phyloP scores from a whole-genome alignment of 2,888 invertebrate species.

The Cryptus viduatorius region DNA sequence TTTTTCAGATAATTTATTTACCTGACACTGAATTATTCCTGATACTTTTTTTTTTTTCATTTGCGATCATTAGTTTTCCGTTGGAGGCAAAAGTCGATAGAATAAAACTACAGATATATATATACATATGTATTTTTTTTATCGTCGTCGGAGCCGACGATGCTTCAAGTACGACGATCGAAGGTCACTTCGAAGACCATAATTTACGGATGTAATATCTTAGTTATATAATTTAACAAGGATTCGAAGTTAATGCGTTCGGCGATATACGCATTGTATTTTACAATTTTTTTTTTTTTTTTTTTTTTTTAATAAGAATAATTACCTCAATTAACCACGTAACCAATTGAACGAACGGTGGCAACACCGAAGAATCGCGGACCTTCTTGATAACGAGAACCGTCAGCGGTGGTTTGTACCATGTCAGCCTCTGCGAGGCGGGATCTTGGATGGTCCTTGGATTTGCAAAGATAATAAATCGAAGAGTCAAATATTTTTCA shows the following conservation, averaged over 20 bases:
- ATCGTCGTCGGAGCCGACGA: background rate
- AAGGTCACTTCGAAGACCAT: background rate
- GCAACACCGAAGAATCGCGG: conserved; percentile 94
- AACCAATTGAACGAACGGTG: conserved; percentile 96
- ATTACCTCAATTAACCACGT: conserved; percentile 96
- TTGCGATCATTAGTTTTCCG: background rate
- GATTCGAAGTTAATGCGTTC: conserved; percentile 44
- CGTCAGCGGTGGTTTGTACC: conserved; percentile 98
- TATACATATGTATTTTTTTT: background rate
- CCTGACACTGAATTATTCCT: background rate
- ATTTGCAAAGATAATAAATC: conserved; percentile 74
- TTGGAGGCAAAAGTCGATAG: background rate
- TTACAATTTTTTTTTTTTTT: conserved; percentile 29
- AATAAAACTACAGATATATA: background rate
- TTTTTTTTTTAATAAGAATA: conserved; percentile 18
- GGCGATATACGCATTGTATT: conserved; percentile 19
- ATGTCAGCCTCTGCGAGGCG: conserved; percentile 97
- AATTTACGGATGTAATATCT: background rate
- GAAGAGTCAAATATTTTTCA: background rate
- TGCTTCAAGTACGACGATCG: background rate
- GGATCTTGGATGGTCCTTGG: conserved; percentile 98
- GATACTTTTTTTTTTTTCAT: conserved; percentile 9
- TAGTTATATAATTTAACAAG: conserved; percentile 22
- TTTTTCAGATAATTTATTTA: background rate
- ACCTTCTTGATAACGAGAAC: conserved; percentile 99